These are phyloP conservation scores for Chrysina gloriosa DNA, from an alignment of 2,888 invertebrate species.

Conservation along the genomic window DNA sequence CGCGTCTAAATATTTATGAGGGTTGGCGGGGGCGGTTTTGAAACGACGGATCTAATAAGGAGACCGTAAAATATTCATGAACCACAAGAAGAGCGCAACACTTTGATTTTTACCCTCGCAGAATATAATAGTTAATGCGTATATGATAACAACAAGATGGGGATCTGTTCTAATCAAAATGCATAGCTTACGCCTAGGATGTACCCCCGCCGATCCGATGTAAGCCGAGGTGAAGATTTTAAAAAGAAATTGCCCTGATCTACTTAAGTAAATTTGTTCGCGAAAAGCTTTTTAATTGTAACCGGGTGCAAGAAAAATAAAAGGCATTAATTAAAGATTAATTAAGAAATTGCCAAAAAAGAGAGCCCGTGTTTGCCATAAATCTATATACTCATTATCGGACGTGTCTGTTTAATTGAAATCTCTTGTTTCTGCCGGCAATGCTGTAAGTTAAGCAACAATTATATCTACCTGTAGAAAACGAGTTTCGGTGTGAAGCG, in stretches of 20 bases:
- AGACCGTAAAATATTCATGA: constrained; percentile 57
- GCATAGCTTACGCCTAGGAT: constrained; percentile 57
- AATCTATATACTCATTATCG: constrained; percentile 59
- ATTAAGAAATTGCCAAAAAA: neutral
- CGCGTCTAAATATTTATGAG: constrained; percentile 20
- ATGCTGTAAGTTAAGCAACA: constrained; percentile 50
- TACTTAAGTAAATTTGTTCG: too few species aligned
- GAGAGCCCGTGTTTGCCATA: neutral
- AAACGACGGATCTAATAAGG: constrained; percentile 20
- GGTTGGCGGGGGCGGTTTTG: neutral
- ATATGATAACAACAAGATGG: constrained; percentile 62
- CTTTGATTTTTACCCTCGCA: constrained; percentile 64
- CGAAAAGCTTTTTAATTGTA: too few species aligned
- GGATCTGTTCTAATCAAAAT: constrained; percentile 63
- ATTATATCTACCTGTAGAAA: constrained; percentile 31
- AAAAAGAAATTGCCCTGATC: constrained; percentile 8
- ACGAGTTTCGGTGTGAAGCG: constrained; percentile 20
- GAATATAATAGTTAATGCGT: constrained; percentile 62
- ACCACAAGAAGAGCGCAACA: constrained; percentile 54
- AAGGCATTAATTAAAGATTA: neutral
- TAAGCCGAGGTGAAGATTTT: constrained; percentile 5
- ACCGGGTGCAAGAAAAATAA: neutral
- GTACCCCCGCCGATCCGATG: neutral
- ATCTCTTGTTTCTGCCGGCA: constrained; percentile 69
- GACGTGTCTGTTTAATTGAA: constrained; percentile 73